Conservation (phyloP, 2,797 vertebrate genomes). For the Phataginus tricuspis region DNA sequence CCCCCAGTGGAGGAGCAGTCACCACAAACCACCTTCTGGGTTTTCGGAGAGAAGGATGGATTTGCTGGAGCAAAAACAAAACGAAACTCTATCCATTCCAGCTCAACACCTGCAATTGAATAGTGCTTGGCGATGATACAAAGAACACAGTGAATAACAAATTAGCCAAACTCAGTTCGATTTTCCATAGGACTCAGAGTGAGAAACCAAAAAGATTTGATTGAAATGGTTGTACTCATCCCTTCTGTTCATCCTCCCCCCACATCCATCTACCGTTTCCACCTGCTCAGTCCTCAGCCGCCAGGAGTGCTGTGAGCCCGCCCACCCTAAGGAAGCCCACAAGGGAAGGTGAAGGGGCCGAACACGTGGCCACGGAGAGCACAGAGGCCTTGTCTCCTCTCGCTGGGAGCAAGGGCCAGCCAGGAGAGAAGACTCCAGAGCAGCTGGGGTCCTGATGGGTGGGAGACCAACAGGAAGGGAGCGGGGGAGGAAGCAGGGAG, state of each 20-base stretch:
- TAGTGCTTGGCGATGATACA: neutral
- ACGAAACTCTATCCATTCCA: neutral
- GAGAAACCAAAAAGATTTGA: neutral
- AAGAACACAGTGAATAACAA: neutral
- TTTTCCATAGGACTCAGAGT: neutral
- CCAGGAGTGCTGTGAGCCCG: neutral
- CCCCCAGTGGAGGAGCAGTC: neutral
- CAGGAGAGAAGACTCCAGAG: neutral
- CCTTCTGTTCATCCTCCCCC: neutral
- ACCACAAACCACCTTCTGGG: constrained; percentile 52
- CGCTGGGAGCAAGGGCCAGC: neutral
- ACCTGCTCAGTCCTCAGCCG: neutral
- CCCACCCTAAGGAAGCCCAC: neutral
- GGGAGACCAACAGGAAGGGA: neutral
- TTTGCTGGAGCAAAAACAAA: constrained; percentile 48
- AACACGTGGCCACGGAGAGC: rapidly evolving
- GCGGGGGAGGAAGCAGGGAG: neutral
- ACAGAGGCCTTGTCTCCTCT: neutral
- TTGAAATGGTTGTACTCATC: neutral
- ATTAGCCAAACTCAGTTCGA: constrained; percentile 21
- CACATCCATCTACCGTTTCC: neutral
- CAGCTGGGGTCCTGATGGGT: neutral
- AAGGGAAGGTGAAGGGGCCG: neutral
- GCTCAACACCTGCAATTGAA: neutral
- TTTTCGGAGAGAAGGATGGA: constrained; percentile 47